phyloP scores from a whole-genome alignment of 2,888 invertebrate species.

The Mimas tiliae region DNA sequence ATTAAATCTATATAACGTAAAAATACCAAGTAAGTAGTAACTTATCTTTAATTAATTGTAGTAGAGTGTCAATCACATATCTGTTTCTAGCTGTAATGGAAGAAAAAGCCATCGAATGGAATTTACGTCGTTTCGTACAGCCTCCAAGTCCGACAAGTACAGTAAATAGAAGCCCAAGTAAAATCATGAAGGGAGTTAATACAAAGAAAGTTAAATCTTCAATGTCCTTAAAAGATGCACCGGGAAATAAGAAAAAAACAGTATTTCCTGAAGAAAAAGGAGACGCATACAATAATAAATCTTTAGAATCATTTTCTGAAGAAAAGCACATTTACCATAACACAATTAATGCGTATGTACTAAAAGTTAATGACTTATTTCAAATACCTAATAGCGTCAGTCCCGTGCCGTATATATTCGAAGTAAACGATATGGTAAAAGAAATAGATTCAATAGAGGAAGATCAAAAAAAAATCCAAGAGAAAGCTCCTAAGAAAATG shows the following conservation, averaged over 20 bases:
- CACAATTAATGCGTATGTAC: slow-evolving; percentile 51
- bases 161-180: slow-evolving; percentile 45
- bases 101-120: slow-evolving; percentile 60
- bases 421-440: slow-evolving; percentile 57
- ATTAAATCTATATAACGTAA: no score
- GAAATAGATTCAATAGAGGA: slow-evolving; percentile 52
- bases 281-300: slow-evolving; percentile 24
- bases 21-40: no score
- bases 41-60: not conserved
- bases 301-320: slow-evolving; percentile 35
- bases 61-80: not conserved
- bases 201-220: slow-evolving; percentile 48
- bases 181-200: slow-evolving; percentile 40
- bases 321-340: slow-evolving; percentile 48
- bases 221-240: slow-evolving; percentile 44
- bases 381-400: slow-evolving; percentile 31
- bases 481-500: slow-evolving; percentile 44
- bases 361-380: slow-evolving; percentile 50
- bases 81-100: slow-evolving; percentile 38
- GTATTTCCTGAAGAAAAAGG: slow-evolving; percentile 31
- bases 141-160: slow-evolving; percentile 27
- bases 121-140: slow-evolving; percentile 46
- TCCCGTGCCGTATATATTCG: slow-evolving; percentile 58
- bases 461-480: slow-evolving; percentile 50
- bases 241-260: slow-evolving; percentile 41